Conservation (phyloP, 2,113 vertebrate genomes). For the Trichechus manatus region DNA sequence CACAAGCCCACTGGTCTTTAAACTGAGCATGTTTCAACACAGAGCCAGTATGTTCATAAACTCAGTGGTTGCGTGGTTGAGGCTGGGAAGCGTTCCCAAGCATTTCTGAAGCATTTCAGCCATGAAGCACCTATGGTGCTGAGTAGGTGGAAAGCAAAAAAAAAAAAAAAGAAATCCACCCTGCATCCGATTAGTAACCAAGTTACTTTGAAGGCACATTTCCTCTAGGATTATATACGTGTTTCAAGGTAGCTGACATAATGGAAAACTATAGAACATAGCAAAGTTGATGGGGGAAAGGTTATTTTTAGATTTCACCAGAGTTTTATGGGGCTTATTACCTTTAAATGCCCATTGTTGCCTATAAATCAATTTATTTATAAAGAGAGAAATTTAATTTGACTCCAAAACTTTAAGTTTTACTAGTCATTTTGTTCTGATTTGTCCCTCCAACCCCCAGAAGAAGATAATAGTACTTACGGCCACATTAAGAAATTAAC, state of each 20-base stretch:
- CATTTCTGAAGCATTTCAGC: background rate
- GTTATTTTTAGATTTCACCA: background rate
- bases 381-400: background rate
- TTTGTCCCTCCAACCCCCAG: background rate
- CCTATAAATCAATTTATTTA: background rate
- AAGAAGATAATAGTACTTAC: no score
- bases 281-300: background rate
- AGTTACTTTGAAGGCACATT: background rate
- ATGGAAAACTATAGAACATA: background rate
- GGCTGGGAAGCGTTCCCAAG: background rate
- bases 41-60: background rate
- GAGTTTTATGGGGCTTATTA: background rate
- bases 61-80: fast-evolving
- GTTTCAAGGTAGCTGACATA: background rate
- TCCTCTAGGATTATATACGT: background rate
- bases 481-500: no score
- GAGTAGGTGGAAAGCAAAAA: background rate
- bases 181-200: background rate
- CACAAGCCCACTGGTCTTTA: background rate
- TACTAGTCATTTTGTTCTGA: background rate
- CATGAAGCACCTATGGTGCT: background rate
- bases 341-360: background rate
- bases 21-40: background rate
- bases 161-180: background rate
- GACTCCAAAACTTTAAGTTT: background rate